phyloP scores from a whole-genome alignment of 2,797 vertebrate species.

The Bovichtus diacanthus region DNA sequence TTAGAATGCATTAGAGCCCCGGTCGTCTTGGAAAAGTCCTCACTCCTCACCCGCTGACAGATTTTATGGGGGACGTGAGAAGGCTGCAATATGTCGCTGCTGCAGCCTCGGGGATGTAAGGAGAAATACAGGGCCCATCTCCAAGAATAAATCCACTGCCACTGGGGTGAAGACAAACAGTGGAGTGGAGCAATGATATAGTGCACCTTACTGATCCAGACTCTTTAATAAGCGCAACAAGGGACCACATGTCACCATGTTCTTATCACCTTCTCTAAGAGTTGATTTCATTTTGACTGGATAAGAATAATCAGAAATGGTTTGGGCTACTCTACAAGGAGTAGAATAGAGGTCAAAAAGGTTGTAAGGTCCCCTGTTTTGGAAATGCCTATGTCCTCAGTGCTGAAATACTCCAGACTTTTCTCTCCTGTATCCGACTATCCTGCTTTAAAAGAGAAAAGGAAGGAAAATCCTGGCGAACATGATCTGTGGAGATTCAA shows the following conservation, averaged over 20 bases:
- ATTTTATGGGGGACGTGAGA: slow-evolving; percentile 73
- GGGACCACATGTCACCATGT: slow-evolving; percentile 17
- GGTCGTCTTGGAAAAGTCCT: slow-evolving; percentile 70
- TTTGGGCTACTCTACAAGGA: not conserved
- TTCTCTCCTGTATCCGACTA: not conserved
- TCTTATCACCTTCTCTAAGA: not conserved
- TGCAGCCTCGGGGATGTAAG: slow-evolving; percentile 59
- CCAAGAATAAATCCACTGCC: slow-evolving; percentile 62
- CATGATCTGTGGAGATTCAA: slow-evolving; percentile 10
- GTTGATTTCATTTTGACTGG: not conserved
- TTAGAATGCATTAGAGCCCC: slow-evolving; percentile 80
- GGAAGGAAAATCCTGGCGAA: not conserved
- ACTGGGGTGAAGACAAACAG: slow-evolving; percentile 66
- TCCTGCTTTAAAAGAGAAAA: not conserved
- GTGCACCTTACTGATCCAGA: slow-evolving; percentile 29
- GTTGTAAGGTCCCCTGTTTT: not conserved
- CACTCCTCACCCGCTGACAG: slow-evolving; percentile 71
- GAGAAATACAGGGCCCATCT: slow-evolving; percentile 63
- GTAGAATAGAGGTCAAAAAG: not conserved
- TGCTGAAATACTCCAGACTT: not conserved
- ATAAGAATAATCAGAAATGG: slow-evolving; percentile 14
- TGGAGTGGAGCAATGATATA: slow-evolving; percentile 41
- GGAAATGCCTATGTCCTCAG: not conserved
- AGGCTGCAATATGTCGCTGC: slow-evolving; percentile 72
- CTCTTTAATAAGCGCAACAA: slow-evolving; percentile 21